phyloP scores from a whole-genome alignment of 30 jellyfish, hydroid and myxozoan genomes.

The Sanderia malayensis region DNA sequence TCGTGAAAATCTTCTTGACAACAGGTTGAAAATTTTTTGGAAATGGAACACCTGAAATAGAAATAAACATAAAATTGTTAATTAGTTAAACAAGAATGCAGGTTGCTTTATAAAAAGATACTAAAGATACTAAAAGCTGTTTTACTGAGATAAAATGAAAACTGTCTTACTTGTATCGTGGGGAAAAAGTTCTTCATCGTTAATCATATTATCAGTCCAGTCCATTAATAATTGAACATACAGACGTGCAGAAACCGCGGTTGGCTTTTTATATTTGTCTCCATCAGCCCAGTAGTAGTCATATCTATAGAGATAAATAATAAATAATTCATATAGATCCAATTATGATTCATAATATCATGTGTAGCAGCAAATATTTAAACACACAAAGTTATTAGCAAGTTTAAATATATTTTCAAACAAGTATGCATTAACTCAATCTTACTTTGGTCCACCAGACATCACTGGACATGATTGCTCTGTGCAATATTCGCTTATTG shows the following conservation, averaged over 20 bases:
- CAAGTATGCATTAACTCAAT: no score
- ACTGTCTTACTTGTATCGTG: conserved; percentile 91
- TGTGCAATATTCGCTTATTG: conserved; percentile 86
- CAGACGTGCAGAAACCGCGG: conserved; percentile 92
- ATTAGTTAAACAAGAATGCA: no score
- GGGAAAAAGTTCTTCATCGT: conserved; percentile 90
- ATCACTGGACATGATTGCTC: conserved; percentile 91
- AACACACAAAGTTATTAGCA: no score
- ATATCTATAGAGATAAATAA: conserved; percentile 40
- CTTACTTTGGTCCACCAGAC: conserved; percentile 99
- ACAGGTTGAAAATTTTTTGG: conserved; percentile 87
- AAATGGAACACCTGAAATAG: conserved; percentile 79
- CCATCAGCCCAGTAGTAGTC: conserved; percentile 99
- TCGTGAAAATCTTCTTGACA: conserved; percentile 82
- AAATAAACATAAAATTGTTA: no score
- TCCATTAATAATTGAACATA: conserved; percentile 87
- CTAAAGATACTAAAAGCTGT: no score
- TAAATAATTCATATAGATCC: no score
- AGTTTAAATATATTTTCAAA: no score
- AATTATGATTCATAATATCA: no score
- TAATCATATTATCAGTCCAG: conserved; percentile 86
- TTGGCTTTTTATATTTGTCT: conserved; percentile 92
- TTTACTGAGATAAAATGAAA: no score
- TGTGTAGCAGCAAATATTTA: no score
- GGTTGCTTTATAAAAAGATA: no score